phyloP scores from a whole-genome alignment of 1,140 invertebrate genomes.

The Solenopsis invicta region DNA sequence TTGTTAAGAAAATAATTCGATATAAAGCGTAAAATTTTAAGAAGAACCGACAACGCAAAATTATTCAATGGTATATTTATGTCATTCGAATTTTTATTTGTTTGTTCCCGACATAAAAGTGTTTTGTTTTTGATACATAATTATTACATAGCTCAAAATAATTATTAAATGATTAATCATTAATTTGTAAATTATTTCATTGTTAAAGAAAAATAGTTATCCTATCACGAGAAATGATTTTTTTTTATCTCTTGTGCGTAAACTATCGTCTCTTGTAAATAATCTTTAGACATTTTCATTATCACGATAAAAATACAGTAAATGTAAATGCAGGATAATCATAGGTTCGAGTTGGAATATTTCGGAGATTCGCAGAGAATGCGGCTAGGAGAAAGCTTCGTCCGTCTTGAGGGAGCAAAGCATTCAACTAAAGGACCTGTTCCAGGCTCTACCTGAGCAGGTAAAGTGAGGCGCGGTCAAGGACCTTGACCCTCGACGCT shows the following conservation, averaged over 20 bases:
- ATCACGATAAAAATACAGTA: not conserved
- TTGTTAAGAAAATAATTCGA: not conserved
- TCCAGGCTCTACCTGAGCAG: conserved; percentile 62
- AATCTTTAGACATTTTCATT: not conserved
- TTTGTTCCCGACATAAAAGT: not conserved
- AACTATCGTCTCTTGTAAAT: not conserved
- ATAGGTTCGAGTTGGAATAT: not conserved
- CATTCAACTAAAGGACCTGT: conserved; percentile 53
- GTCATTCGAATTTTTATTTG: not conserved
- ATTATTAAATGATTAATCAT: too few relatives aligned
- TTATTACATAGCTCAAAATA: too few relatives aligned
- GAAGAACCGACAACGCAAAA: not conserved
- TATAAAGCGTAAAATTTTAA: not conserved
- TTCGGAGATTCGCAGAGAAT: not conserved
- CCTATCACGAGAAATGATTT: not conserved
- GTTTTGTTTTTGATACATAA: not conserved
- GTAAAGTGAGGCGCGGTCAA: conserved; percentile 68
- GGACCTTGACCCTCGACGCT: conserved; percentile 79
- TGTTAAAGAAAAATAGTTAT: not conserved
- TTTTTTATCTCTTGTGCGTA: not conserved
- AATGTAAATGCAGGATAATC: conserved; percentile 5
- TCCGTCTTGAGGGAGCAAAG: conserved; percentile 5
- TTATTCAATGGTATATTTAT: not conserved
- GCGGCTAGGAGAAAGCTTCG: not conserved
- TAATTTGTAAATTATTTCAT: not conserved